These are phyloP conservation scores for Hemibagrus guttatus DNA, from an alignment of 2,797 vertebrate genomes.

Conservation along the genomic window DNA sequence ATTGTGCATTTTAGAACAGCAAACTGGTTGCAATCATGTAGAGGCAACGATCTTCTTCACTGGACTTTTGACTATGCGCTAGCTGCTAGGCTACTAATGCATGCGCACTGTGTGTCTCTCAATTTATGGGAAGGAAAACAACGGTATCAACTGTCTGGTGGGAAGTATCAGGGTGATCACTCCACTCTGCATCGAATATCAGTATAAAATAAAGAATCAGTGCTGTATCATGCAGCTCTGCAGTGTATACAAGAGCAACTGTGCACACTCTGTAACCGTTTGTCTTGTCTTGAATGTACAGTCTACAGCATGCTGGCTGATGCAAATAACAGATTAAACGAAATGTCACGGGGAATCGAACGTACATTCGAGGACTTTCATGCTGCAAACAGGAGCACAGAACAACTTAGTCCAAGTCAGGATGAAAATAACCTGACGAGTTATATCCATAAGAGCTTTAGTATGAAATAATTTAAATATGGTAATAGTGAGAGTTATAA, in stretches of 20 bases:
- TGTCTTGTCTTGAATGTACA: constrained; percentile 3
- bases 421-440: constrained; percentile 13
- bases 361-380: constrained; percentile 40
- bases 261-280: constrained; percentile 27
- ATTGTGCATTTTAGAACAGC: constrained; percentile 70
- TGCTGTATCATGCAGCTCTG: constrained; percentile 1
- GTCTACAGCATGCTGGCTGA: constrained; percentile 24
- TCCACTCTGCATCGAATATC: constrained; percentile 3
- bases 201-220: constrained; percentile 9
- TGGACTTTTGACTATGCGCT: not conserved
- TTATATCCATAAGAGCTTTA: constrained; percentile 49
- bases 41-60: not conserved
- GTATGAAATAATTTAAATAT: constrained; percentile 42
- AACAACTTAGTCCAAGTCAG: constrained; percentile 39
- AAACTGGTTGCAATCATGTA: constrained; percentile 29
- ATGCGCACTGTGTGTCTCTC: not conserved
- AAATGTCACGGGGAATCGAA: constrained; percentile 16
- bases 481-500: constrained; percentile 61
- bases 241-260: constrained; percentile 23
- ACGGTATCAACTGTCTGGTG: not conserved
- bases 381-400: constrained; percentile 48
- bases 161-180: not conserved
- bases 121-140: not conserved
- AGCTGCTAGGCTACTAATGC: not conserved
- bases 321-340: not conserved